Conservation (phyloP, 53 echinoderm and acorn worm genomes). For the Luidia sarsii region DNA sequence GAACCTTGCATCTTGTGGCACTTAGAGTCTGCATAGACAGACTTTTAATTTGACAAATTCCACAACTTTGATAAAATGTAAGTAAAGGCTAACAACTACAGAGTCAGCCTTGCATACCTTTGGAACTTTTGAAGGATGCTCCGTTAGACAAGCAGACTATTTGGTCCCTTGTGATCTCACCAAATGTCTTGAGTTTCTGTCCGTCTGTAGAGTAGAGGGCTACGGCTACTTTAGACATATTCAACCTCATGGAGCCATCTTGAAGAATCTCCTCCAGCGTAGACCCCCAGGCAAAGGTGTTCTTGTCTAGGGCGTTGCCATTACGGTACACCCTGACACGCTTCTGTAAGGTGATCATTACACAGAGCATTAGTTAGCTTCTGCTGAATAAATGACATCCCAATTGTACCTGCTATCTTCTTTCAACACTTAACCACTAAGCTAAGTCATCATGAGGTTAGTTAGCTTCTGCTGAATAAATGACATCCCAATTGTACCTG, state of each 20-base stretch:
- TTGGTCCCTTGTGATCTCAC: slow-evolving; percentile 71
- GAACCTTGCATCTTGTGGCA: too few relatives aligned
- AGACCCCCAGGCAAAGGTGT: slow-evolving; percentile 68
- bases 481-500: too few relatives aligned
- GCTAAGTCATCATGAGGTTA: too few relatives aligned
- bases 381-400: too few relatives aligned
- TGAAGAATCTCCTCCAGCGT: slow-evolving; percentile 69
- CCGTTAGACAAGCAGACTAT: slow-evolving; percentile 72
- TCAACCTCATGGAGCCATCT: slow-evolving; percentile 62
- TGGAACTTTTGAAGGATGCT: slow-evolving; percentile 69
- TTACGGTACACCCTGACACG: slow-evolving; percentile 81
- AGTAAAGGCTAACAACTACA: not conserved
- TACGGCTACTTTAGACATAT: slow-evolving; percentile 62
- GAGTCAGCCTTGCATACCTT: slow-evolving; percentile 32
- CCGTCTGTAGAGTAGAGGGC: slow-evolving; percentile 68
- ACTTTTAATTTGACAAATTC: too few relatives aligned
- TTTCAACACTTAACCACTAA: too few relatives aligned
- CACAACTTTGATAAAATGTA: too few relatives aligned
- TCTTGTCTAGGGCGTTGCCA: slow-evolving; percentile 68
- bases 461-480: too few relatives aligned
- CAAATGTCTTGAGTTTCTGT: slow-evolving; percentile 56
- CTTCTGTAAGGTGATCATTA: slow-evolving; percentile 80
- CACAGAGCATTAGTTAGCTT: too few relatives aligned
- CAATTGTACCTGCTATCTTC: too few relatives aligned
- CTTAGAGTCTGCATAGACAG: too few relatives aligned